phyloP scores from a whole-genome alignment of 1,140 invertebrate genomes.

The Mamestra configurata region DNA sequence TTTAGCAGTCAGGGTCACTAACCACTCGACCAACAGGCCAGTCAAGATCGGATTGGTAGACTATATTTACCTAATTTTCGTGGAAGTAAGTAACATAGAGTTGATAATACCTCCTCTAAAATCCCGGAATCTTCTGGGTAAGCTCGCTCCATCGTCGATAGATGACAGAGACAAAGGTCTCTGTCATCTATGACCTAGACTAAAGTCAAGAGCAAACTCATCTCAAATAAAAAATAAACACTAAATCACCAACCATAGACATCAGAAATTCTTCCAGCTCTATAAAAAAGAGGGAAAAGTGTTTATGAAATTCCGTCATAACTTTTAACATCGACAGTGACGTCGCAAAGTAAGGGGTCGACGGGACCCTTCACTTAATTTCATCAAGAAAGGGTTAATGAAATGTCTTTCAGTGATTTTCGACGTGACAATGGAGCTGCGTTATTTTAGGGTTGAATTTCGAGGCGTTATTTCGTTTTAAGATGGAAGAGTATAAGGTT shows the following conservation, averaged over 20 bases:
- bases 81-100: too few relatives aligned
- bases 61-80: too few relatives aligned
- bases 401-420: conserved; percentile 42
- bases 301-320: conserved; percentile 32
- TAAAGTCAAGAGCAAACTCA: too few relatives aligned
- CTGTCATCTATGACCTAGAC: too few relatives aligned
- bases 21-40: too few relatives aligned
- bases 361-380: conserved; percentile 26
- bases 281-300: conserved; percentile 4
- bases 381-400: conserved; percentile 45
- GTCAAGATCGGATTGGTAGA: too few relatives aligned
- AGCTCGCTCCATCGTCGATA: not conserved
- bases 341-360: conserved; percentile 1
- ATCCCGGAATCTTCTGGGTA: too few relatives aligned
- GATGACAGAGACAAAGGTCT: too few relatives aligned
- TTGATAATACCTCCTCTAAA: too few relatives aligned
- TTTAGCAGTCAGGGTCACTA: too few relatives aligned
- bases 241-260: conserved; percentile 7
- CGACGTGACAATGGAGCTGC: conserved; percentile 37
- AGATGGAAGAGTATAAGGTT: too few relatives aligned
- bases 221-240: too few relatives aligned
- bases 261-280: not conserved
- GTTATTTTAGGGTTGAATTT: conserved; percentile 36
- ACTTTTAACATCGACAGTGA: conserved; percentile 4
- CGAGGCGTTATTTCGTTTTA: not conserved